Conservation (phyloP, 2,113 vertebrate genomes). For the Tyto alba region DNA sequence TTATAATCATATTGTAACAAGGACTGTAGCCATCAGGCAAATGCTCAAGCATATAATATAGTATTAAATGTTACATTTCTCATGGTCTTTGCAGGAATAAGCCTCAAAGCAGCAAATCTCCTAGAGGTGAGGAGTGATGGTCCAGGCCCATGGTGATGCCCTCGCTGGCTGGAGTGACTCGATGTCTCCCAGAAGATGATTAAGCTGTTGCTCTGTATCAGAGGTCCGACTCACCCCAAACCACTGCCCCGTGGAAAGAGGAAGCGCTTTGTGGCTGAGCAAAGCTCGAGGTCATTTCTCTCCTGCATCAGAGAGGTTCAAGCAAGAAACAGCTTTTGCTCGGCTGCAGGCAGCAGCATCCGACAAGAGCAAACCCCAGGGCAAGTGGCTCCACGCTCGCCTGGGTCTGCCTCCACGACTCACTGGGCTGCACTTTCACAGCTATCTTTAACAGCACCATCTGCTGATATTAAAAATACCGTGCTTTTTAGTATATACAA, state of each 20-base stretch:
- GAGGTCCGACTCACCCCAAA: not conserved
- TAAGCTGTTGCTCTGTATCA: not conserved
- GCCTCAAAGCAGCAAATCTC: not conserved
- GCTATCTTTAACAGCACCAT: not conserved
- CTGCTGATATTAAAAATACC: not conserved
- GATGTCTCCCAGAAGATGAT: not conserved
- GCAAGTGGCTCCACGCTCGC: accelerated
- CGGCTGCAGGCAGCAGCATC: not conserved
- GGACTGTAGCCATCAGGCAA: not conserved
- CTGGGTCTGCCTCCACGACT: accelerated
- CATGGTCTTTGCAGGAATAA: not conserved
- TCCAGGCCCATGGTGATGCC: not conserved
- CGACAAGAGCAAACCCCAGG: not conserved
- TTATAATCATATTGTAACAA: not conserved
- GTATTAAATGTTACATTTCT: not conserved
- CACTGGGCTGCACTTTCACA: not conserved
- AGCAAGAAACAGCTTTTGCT: not conserved
- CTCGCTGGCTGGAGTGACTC: not conserved
- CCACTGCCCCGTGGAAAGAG: not conserved
- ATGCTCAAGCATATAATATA: not conserved
- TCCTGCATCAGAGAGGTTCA: not conserved
- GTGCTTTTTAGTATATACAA: not conserved
- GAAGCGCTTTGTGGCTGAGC: no score
- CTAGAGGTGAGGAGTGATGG: not conserved
- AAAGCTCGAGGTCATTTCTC: not conserved